Evolutionary conservation across 2,113 vertebrate species (phyloP).

Genomic region (Sinocyclocheilus grahami): DNA sequence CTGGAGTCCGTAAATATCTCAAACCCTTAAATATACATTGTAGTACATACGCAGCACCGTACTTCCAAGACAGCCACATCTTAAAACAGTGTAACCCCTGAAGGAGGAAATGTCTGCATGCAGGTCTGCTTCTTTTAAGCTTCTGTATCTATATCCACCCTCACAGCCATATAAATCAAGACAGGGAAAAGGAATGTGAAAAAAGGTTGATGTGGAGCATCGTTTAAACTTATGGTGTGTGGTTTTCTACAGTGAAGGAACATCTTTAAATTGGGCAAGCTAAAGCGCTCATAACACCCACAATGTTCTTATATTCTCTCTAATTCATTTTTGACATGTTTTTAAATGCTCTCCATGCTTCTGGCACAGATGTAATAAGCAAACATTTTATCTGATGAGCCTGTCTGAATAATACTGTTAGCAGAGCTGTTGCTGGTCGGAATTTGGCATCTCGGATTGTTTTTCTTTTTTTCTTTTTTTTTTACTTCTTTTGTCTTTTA

Average conservation of each 20-base stretch:
- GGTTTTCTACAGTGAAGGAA: conserved; percentile 18
- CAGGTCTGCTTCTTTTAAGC: conserved; percentile 44
- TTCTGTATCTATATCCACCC: conserved; percentile 39
- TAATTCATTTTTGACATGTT: conserved; percentile 43
- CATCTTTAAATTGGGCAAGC: conserved; percentile 46
- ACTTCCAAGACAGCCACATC: conserved; percentile 34
- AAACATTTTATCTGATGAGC: conserved; percentile 36
- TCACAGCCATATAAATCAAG: conserved; percentile 38
- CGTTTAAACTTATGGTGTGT: conserved; percentile 14
- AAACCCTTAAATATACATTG: conserved; percentile 29
- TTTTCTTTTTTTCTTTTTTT: neutral
- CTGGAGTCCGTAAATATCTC: conserved; percentile 42
- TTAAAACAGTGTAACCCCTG: conserved; percentile 31
- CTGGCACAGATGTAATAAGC: conserved; percentile 23
- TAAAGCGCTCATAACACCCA: conserved; percentile 44
- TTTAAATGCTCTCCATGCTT: conserved; percentile 25
- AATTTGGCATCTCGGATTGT: neutral
- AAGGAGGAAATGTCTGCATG: conserved; percentile 36
- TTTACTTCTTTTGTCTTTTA: neutral
- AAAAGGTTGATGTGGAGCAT: no score
- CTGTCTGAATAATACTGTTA: neutral
- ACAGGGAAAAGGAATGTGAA: neutral
- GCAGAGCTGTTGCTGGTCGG: conserved; percentile 3
- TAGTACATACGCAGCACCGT: conserved; percentile 28
- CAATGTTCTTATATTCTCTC: conserved; percentile 38